A percentile compares a stretch with the other conserved stretches of the same genome.
phyloP scores from a whole-genome alignment of 2,888 invertebrate species.

The Macrostomum cliftonense region DNA sequence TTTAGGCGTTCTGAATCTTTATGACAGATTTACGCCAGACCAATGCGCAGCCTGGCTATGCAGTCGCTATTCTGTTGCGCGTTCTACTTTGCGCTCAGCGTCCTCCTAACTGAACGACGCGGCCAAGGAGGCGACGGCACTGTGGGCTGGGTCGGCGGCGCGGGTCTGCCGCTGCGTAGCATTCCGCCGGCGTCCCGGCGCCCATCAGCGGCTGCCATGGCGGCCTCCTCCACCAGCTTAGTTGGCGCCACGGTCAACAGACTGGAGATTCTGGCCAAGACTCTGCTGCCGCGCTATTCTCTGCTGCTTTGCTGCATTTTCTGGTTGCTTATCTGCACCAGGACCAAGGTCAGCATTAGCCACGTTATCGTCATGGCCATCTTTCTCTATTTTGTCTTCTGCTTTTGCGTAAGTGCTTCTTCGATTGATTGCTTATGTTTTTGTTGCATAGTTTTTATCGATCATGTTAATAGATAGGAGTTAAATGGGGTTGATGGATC shows the following conservation, averaged over 20 bases:
- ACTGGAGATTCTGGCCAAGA: constrained; percentile 41
- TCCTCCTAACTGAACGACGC: too few relatives aligned
- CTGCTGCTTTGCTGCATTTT: constrained; percentile 81
- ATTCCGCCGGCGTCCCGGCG: too few relatives aligned
- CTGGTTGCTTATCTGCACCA: constrained; percentile 67
- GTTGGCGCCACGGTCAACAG: not conserved
- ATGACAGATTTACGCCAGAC: not conserved
- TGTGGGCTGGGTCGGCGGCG: too few relatives aligned
- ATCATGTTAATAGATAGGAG: not conserved
- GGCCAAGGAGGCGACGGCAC: too few relatives aligned
- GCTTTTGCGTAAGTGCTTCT: constrained; percentile 57
- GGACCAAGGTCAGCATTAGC: constrained; percentile 72
- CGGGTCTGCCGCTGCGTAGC: too few relatives aligned
- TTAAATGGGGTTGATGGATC: too few relatives aligned
- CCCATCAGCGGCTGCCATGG: too few relatives aligned
- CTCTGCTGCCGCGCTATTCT: constrained; percentile 72
- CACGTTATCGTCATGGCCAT: constrained; percentile 88
- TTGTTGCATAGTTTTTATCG: constrained; percentile 1
- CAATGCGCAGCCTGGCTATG: not conserved
- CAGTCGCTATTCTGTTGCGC: constrained; percentile 7
- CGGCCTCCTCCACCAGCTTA: too few relatives aligned
- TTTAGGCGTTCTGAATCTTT: too few relatives aligned
- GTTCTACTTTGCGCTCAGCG: not conserved
- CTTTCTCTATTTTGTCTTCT: constrained; percentile 71
- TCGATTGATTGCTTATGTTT: not conserved